These are phyloP conservation scores for Tanypteryx hageni DNA, from an alignment of 2,888 invertebrate species.

Conservation along the genomic window DNA sequence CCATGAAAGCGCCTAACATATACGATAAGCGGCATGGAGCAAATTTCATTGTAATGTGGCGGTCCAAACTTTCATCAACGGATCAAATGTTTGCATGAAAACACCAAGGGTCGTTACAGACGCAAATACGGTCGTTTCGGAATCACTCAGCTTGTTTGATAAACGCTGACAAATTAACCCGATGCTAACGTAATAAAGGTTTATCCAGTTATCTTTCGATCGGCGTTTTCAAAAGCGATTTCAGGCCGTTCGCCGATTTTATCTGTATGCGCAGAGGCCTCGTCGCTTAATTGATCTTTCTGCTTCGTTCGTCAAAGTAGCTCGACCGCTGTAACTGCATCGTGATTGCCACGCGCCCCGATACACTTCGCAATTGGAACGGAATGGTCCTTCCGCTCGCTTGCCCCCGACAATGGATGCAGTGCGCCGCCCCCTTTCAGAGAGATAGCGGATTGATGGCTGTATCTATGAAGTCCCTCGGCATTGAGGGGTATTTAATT, in stretches of 20 bases:
- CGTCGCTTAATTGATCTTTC: slow-evolving; percentile 21
- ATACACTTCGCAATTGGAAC: not conserved
- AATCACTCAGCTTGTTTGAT: not conserved
- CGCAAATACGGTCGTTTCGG: not conserved
- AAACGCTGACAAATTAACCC: slow-evolving; percentile 7
- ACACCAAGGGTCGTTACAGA: not conserved
- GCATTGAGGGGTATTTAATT: too few relatives aligned
- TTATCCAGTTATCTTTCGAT: slow-evolving; percentile 14
- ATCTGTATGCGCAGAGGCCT: not conserved
- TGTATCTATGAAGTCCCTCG: too few relatives aligned
- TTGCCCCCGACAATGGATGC: not conserved
- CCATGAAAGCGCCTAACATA: not conserved
- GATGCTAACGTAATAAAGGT: slow-evolving; percentile 19
- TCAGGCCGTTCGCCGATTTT: not conserved
- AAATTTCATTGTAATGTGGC: not conserved
- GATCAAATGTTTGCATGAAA: not conserved
- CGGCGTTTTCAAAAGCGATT: slow-evolving; percentile 29
- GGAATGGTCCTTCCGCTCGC: not conserved
- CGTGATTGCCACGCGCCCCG: not conserved
- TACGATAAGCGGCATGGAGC: not conserved
- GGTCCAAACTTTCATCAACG: slow-evolving; percentile 4
- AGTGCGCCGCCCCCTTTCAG: too few relatives aligned
- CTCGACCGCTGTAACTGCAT: not conserved
- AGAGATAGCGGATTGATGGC: too few relatives aligned
- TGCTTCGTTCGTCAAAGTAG: not conserved